Evolutionary conservation across 2,113 vertebrate species (phyloP).

Genomic region (Eurypyga helias): DNA sequence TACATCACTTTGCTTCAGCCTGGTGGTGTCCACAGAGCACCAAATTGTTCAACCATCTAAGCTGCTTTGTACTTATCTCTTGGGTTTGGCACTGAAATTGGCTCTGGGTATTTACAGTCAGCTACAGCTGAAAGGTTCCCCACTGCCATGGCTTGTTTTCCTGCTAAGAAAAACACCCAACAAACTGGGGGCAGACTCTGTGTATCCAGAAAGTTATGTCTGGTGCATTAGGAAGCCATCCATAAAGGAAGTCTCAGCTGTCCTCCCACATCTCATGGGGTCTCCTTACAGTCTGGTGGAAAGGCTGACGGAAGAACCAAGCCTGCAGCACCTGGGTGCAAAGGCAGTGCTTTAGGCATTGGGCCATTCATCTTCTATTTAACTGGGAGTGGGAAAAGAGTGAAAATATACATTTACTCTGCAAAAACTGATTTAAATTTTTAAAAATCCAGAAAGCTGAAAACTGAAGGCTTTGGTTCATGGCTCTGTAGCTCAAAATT

Average conservation of each 20-base stretch:
- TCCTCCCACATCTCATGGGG: background rate
- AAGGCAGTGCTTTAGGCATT: background rate
- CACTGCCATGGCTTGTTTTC: background rate
- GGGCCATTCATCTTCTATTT: background rate
- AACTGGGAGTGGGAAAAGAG: background rate
- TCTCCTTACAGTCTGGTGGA: background rate
- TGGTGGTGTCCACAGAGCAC: background rate
- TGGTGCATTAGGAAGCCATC: background rate
- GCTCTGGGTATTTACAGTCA: background rate
- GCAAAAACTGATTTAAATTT: conserved; percentile 52
- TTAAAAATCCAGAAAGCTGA: conserved; percentile 49
- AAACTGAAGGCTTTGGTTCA: conserved; percentile 29
- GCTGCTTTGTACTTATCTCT: background rate
- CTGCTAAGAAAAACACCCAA: no score
- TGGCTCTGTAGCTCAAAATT: conserved; percentile 47
- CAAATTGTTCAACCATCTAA: rapidly evolving
- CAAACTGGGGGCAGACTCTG: rapidly evolving
- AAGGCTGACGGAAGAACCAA: background rate
- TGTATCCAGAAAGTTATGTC: background rate
- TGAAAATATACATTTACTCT: conserved; percentile 52
- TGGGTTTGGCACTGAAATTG: background rate
- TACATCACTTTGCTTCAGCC: background rate
- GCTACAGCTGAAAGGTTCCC: background rate
- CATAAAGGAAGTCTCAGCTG: background rate
- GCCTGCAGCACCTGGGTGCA: background rate